Percentiles rank a stretch among this genome's conserved stretches.
Evolutionary conservation across 2,113 vertebrate genomes (phyloP).

Genomic region (Ceuthmochares aereus): DNA sequence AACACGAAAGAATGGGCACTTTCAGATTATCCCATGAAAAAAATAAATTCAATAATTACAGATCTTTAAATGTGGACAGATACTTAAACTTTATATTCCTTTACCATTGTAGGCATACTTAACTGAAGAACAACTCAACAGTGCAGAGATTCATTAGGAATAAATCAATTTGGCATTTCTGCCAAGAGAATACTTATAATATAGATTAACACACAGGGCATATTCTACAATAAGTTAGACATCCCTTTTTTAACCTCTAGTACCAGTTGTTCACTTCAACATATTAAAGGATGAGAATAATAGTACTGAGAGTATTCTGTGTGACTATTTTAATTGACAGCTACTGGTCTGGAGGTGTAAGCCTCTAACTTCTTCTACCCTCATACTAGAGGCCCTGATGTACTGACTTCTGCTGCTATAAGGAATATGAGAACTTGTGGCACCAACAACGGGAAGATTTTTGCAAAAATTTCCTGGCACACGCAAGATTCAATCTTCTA

Average conservation of each 20-base stretch:
- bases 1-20: neutral
- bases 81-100: neutral
- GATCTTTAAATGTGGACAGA: neutral
- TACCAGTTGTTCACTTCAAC: neutral
- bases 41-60: neutral
- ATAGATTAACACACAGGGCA: neutral
- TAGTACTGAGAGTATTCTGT: neutral
- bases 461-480: slow-evolving; percentile 41
- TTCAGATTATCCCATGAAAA: neutral
- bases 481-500: neutral
- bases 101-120: neutral
- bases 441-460: neutral
- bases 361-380: neutral
- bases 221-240: neutral
- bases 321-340: neutral
- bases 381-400: neutral
- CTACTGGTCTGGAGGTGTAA: neutral
- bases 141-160: neutral
- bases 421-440: neutral
- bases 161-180: neutral
- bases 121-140: neutral
- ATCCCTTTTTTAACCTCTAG: neutral
- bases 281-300: neutral
- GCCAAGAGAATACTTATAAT: neutral
- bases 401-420: neutral